Evolutionary conservation across 2,797 vertebrate genomes (phyloP).

Genomic region (Avahi laniger): DNA sequence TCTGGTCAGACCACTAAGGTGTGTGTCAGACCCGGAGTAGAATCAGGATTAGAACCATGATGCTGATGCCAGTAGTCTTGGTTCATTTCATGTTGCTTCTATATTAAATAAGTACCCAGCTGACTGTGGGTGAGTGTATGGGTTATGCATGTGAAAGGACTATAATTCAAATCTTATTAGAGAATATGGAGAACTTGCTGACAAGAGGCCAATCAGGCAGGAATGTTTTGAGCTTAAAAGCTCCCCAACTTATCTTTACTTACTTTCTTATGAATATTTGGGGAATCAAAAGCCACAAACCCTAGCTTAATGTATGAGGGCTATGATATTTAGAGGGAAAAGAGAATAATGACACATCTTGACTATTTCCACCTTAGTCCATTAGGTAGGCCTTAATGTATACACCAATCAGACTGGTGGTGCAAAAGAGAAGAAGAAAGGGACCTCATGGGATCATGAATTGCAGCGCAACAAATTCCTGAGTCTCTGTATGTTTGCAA

Average conservation of each 20-base stretch:
- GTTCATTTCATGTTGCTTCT: not conserved
- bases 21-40: not conserved
- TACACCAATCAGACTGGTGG: not conserved
- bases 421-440: not conserved
- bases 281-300: not conserved
- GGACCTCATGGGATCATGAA: not conserved
- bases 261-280: conserved; percentile 1
- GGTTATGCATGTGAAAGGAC: not conserved
- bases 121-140: not conserved
- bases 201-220: not conserved
- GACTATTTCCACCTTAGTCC: not conserved
- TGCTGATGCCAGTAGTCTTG: not conserved
- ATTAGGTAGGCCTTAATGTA: not conserved
- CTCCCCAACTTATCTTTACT: not conserved
- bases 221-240: conserved; percentile 9
- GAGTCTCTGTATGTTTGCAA: not conserved
- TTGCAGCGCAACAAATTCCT: not conserved
- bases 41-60: not conserved
- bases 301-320: not conserved
- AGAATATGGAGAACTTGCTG: not conserved
- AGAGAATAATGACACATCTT: not conserved
- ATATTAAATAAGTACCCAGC: not conserved
- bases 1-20: not conserved
- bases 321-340: not conserved
- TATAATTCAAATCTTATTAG: conserved; percentile 6